Base-by-base conservation (phyloP, 2,113 vertebrate genomes). In the Tympanuchus pallidicinctus region DNA sequence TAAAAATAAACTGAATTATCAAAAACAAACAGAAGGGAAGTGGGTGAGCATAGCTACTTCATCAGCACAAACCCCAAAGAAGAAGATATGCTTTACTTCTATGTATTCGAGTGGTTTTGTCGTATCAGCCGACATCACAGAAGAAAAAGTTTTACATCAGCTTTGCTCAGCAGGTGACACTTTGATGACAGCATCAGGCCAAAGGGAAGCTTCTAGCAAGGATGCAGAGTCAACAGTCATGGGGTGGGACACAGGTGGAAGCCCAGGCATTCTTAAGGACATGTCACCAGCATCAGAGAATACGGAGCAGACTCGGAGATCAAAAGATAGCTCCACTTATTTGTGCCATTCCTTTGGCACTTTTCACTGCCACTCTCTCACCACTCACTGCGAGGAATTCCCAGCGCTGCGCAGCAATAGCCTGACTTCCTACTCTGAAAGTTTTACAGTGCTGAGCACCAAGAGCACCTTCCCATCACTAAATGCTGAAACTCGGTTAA, bases 401-500 rank as follows among this genome's bases (percentile, higher is more conserved):
- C 66, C 92, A 38, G 42, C 6, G 22, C 57, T 71, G 38, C 40
- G 92, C 13, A 75, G 74, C 64, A 45, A 2, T 16, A 60, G 22
- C 34, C 40, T 24, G 11, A 24, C 43, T n/a, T 54, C 83, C 34
- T 83, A 3, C 52, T 75, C 92, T 7, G 94, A 93, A 54, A 72
- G n/a, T 11, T 65, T 67, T 13, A 17, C 77, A 21, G 42, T 8
- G 3, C 4, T 57, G 1, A 80, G 81, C 60, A 38, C 52, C 2
- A 92, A 65, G 59, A 66, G 94, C 74, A 59, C 90, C 74, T 98
- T 98, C 92, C 98, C 98, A 4, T 96, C 97, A 0, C 85, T 98
- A 40, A 97, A 78, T 12, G 95, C 97, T 0, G 98, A 98, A 48
- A 97, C 98, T 22, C 95, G 21, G n/a, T 91, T 98, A 52, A 98